A percentile compares a stretch with the other conserved stretches of the same genome.
phyloP scores from a whole-genome alignment of 2,797 vertebrate genomes.

The Epinephelus malabaricus region DNA sequence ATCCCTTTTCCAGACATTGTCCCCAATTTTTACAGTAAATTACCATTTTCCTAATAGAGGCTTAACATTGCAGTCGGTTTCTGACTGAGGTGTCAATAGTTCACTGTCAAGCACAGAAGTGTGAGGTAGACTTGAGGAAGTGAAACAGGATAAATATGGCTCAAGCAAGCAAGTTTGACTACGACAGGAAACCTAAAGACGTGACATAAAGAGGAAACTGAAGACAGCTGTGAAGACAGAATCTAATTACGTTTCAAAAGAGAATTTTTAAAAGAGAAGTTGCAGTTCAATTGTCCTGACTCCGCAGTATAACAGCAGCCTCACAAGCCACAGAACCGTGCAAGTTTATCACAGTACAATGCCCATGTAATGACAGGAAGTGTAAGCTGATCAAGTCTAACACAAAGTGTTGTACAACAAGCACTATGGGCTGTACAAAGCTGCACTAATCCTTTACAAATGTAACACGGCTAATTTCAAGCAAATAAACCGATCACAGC shows the following conservation, averaged over 20 bases:
- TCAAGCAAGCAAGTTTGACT: slow-evolving; percentile 16
- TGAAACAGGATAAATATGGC: slow-evolving; percentile 35
- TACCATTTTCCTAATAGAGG: slow-evolving; percentile 13
- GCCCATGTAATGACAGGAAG: slow-evolving; percentile 26
- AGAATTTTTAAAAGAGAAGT: slow-evolving; percentile 12
- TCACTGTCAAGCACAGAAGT: not conserved
- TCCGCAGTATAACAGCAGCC: not conserved
- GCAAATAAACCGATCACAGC: slow-evolving; percentile 63
- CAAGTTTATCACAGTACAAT: slow-evolving; percentile 18
- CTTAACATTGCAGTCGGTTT: slow-evolving; percentile 5
- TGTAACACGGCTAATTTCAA: slow-evolving; percentile 60
- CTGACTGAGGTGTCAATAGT: not conserved
- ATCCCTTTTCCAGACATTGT: slow-evolving; percentile 65
- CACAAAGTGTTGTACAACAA: slow-evolving; percentile 58
- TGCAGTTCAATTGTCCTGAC: slow-evolving; percentile 1
- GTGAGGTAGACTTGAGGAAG: slow-evolving; percentile 51
- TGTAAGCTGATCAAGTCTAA: slow-evolving; percentile 47
- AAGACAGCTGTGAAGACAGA: not conserved
- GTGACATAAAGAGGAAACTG: slow-evolving; percentile 39
- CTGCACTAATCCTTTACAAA: slow-evolving; percentile 69
- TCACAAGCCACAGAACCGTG: not conserved
- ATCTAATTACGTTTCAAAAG: not conserved
- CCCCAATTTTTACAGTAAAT: slow-evolving; percentile 47
- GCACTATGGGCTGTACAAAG: slow-evolving; percentile 47
- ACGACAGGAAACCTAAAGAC: slow-evolving; percentile 10